Conservation (phyloP, 2,888 invertebrate genomes). For the Hirtodrosophila trivittata region DNA sequence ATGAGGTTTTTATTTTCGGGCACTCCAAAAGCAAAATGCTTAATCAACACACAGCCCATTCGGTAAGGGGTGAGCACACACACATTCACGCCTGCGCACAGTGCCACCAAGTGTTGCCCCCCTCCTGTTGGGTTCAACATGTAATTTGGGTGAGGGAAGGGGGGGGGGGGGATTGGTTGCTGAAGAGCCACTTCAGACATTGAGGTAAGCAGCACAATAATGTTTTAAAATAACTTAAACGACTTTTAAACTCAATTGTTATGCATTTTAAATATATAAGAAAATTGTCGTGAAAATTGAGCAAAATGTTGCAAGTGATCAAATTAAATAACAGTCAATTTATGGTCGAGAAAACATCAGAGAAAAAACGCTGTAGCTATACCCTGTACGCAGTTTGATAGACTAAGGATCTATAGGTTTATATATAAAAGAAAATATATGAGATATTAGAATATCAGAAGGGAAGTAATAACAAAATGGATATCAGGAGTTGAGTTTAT, state of each 20-base stretch:
- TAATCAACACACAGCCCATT: conserved; percentile 39
- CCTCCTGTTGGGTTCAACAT: neutral
- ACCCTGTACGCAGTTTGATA: neutral
- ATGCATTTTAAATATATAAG: conserved; percentile 56
- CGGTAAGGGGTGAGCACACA: conserved; percentile 19
- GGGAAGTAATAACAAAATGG: too few species aligned
- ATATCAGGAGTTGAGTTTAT: too few species aligned
- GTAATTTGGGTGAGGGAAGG: too few species aligned
- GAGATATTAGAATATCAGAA: too few species aligned
- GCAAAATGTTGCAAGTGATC: conserved; percentile 45
- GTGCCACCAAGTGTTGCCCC: conserved; percentile 7
- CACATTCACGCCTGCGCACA: conserved; percentile 69
- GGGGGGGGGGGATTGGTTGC: too few species aligned
- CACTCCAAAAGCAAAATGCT: conserved; percentile 39
- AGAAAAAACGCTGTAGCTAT: conserved; percentile 3
- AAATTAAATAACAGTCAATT: conserved; percentile 64
- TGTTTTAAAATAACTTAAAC: conserved; percentile 18
- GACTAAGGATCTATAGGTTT: too few species aligned
- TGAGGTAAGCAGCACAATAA: conserved; percentile 24
- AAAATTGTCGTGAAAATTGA: conserved; percentile 40
- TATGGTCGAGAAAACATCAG: conserved; percentile 34
- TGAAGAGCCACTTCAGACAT: conserved; percentile 41
- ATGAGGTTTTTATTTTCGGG: conserved; percentile 57
- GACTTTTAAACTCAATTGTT: conserved; percentile 58
- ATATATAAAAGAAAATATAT: too few species aligned